Evolutionary conservation across 2,113 vertebrate species (phyloP), one percentile per base, ranked within the genome.

Genomic region (Dipodomys stephensi): DNA sequence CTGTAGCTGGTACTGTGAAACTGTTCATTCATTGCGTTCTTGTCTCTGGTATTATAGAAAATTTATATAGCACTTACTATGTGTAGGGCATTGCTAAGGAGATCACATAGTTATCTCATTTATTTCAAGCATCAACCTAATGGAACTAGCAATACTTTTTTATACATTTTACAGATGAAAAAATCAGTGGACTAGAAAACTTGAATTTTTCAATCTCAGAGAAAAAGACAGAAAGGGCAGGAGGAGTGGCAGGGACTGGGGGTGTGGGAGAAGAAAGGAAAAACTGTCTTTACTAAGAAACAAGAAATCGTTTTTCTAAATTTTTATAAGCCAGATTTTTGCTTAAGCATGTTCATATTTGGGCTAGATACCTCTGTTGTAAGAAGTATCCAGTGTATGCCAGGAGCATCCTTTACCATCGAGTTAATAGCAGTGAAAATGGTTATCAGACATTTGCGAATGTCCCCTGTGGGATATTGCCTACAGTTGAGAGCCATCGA

Each of bases 1-100:
- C 96, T 97, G 95, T 97, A 96, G 97, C 96, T 97, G 92, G 95
- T 97, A 94, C 94, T 93, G 27, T 96, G 73, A 97, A 87, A 82
- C 74, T 39, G 39, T 39, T 39, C 69, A 30, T 91, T 91, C 92
- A 39, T 85, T 57, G 53, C 53, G 18, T 18, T 57, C 53, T 57
- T 57, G 15, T 13, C 53, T 16, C 53, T 57, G 15, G 53, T 57
- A 57, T 57, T 57, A 57, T 13, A 57, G 53, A 57, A 57, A 18
- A 44, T 46, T 27, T 76, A 76, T 46, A 20, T 10, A 7, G 16
- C 19, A 8, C n/a, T 20, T 57, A 62, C 27, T 73, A 28, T 65
- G 1, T 39, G 1, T 39, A 81, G 19, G 20, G 4, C 19, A 13
- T 88, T 35, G 60, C 62, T 18, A 18, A 57, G 44, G 69, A 5